These are phyloP conservation scores for Falco punctatus DNA, from an alignment of 2,113 vertebrate genomes.

Conservation along the genomic window DNA sequence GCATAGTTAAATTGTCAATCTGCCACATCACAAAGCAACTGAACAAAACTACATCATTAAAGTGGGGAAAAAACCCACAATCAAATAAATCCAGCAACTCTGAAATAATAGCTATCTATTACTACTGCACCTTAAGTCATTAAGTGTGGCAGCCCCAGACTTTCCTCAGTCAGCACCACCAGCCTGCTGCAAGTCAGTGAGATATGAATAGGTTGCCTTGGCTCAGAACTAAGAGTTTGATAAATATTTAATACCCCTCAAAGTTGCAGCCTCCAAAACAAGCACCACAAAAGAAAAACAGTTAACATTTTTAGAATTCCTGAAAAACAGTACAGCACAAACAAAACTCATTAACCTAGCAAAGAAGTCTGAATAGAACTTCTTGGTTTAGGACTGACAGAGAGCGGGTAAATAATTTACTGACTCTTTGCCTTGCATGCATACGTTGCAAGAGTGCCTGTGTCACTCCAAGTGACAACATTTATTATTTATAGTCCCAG, in stretches of 20 bases:
- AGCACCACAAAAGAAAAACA: neutral
- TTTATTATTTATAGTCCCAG: conserved; percentile 53
- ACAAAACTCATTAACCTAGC: neutral
- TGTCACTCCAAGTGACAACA: neutral
- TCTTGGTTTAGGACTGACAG: neutral
- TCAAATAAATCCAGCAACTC: neutral
- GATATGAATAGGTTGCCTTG: neutral
- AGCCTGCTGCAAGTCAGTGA: neutral
- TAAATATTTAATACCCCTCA: conserved; percentile 17
- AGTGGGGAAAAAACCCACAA: neutral
- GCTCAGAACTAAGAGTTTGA: neutral
- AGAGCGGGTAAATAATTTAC: conserved; percentile 9
- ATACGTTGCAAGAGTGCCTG: neutral
- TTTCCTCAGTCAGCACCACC: neutral
- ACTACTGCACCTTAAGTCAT: neutral
- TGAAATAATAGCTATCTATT: neutral
- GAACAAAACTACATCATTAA: neutral
- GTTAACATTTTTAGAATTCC: neutral
- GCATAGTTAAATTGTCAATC: neutral
- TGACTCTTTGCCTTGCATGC: neutral
- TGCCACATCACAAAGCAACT: neutral
- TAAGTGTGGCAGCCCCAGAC: neutral
- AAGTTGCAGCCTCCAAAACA: neutral
- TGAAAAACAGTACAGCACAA: neutral
- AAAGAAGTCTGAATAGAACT: neutral